A percentile compares a stretch with the other conserved stretches of the same genome.
These are phyloP conservation scores for Phalloptychus januarius DNA, from an alignment of 2,797 vertebrate genomes.

Conservation along the genomic window DNA sequence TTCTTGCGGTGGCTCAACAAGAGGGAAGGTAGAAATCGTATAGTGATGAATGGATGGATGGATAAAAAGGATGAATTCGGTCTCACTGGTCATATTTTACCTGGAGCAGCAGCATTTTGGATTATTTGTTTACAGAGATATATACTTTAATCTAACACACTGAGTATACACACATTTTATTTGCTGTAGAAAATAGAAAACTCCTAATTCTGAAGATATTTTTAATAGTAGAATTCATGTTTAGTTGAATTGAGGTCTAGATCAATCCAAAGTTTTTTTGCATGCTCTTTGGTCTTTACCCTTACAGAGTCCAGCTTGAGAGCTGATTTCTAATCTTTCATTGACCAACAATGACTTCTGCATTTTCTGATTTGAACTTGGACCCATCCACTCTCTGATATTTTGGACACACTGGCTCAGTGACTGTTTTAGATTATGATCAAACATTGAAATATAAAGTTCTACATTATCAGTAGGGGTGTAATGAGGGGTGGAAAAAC, in stretches of 20 bases:
- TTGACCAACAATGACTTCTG: too few species aligned
- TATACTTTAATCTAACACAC: neutral
- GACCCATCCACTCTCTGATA: too few species aligned
- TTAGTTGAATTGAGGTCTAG: neutral
- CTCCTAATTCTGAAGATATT: neutral
- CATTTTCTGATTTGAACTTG: too few species aligned
- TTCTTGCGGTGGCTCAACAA: neutral
- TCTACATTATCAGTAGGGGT: neutral
- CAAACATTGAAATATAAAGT: neutral
- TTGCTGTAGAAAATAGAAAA: neutral
- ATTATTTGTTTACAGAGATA: neutral
- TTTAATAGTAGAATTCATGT: neutral
- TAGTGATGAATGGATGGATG: neutral
- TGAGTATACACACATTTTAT: neutral
- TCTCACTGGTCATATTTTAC: neutral
- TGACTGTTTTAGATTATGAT: neutral
- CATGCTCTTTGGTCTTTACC: neutral
- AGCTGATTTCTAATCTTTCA: neutral
- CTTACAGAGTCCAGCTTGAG: neutral
- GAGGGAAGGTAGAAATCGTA: neutral
- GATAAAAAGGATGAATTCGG: neutral
- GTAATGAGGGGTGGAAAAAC: neutral
- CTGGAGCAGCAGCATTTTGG: neutral
- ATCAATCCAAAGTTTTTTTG: neutral
- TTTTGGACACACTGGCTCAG: too few species aligned